Base-by-base conservation (phyloP, 2,113 vertebrate species). In the Gobio gobio region DNA sequence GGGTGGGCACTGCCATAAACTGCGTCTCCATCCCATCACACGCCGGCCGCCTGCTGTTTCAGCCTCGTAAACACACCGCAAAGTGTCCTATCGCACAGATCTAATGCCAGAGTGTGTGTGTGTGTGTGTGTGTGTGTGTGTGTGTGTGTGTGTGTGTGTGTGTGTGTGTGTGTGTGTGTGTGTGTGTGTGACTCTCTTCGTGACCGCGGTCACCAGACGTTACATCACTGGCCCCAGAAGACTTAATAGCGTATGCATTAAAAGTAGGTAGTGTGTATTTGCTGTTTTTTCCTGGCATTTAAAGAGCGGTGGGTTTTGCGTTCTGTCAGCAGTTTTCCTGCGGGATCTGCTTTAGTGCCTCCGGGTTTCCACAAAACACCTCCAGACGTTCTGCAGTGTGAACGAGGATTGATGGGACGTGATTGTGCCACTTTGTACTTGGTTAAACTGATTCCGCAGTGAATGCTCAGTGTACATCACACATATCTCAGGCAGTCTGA, bases 201-300 rank as follows among this genome's bases (percentile, higher is more conserved):
- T 91, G 89, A 86, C 90, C 92, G 84, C 89, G 91, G 68, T 81
- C 81, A 87, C 82, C 78, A 88, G 87, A 88, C 87, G 66, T 88
- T 82, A 88, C 87, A 88, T 88, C 87, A 88, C 56, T 76, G 70
- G 56, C 83, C 87, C 68, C 81, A 86, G 59, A 49, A 83, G 84
- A 82, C 77, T 85, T 85, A 79, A 86, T 82, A 68, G 74, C 78
- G 18, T 74, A 26, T 74, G 74, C 59, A 74, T 56, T 87, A 22
- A 79, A 83, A 74, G 63, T 64, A 66, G 33, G 45, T 68, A 51
- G n/a, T 40, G 43, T 54, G 86, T 78, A 66, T 84, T 70, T 81
- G 84, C 83, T 36, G 64, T 61, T 61, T 78, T 82, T 87, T 75
- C 87, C 77, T 86, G 85, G 84, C 22, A 77, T 82, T 87, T 59